phyloP scores from a whole-genome alignment of 2,888 invertebrate species.

The Dicyrtomina minuta region DNA sequence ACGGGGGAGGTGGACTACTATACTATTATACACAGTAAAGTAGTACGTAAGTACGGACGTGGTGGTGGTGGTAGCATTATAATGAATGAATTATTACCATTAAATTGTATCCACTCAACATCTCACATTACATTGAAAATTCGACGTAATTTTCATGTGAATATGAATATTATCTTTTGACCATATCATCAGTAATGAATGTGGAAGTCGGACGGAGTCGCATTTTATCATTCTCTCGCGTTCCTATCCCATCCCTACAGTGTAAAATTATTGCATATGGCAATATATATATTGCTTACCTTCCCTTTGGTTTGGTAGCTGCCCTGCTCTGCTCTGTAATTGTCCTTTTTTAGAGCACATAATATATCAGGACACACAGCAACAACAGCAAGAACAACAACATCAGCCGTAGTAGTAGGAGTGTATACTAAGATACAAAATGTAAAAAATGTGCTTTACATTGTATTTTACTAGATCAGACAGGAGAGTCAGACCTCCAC shows the following conservation, averaged over 20 bases:
- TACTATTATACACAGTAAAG: not conserved
- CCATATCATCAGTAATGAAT: conserved; percentile 13
- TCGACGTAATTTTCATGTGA: conserved; percentile 7
- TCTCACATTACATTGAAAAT: conserved; percentile 23
- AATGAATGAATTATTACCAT: conserved; percentile 32
- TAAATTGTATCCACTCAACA: conserved; percentile 26
- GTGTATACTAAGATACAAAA: no score
- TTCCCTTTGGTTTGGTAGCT: conserved; percentile 2
- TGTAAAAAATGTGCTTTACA: no score
- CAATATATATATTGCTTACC: not conserved
- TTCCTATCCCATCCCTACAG: no score
- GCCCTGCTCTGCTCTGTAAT: no score
- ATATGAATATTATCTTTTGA: not conserved
- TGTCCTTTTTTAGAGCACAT: not conserved
- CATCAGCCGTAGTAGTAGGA: no score
- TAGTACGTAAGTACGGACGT: no score
- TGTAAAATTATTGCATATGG: conserved; percentile 11
- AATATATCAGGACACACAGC: no score
- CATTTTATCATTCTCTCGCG: conserved; percentile 2
- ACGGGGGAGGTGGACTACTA: no score
- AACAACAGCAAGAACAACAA: not conserved
- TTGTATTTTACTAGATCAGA: not conserved
- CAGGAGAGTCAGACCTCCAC: not conserved
- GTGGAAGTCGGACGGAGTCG: conserved; percentile 1
- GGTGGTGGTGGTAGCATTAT: conserved; percentile 6